Conservation (phyloP, 2,113 vertebrate genomes). For the Scomber japonicus region DNA sequence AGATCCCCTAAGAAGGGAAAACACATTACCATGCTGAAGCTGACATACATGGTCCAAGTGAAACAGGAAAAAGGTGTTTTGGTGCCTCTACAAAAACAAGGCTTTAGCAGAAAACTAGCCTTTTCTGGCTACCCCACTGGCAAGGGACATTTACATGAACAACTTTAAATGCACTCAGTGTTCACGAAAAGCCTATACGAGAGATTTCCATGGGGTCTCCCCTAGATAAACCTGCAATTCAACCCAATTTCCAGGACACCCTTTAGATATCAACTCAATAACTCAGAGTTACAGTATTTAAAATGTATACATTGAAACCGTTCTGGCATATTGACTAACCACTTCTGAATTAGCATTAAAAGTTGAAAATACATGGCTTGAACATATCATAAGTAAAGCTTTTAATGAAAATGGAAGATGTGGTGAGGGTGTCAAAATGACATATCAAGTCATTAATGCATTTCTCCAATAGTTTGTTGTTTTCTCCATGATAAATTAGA, state of each 20-base stretch:
- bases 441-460: no score
- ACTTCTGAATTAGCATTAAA: not conserved
- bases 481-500: not conserved
- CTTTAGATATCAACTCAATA: constrained; percentile 36
- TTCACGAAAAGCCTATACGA: constrained; percentile 78
- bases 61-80: constrained; percentile 93
- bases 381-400: not conserved
- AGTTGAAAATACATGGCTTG: not conserved
- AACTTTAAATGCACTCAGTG: constrained; percentile 84
- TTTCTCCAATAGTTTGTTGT: no score
- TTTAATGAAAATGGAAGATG: not conserved
- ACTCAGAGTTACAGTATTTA: not conserved
- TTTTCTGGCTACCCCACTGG: constrained; percentile 86
- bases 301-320: constrained; percentile 20
- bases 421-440: not conserved
- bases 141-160: constrained; percentile 81
- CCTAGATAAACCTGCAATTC: constrained; percentile 72
- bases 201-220: constrained; percentile 77
- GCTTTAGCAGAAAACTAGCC: constrained; percentile 83
- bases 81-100: constrained; percentile 92
- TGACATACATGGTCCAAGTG: constrained; percentile 89
- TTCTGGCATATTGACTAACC: not conserved
- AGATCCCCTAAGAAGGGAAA: constrained; percentile 90
- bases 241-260: constrained; percentile 68
- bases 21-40: constrained; percentile 91